These are phyloP conservation scores for Globodera ellingtonae DNA, from an alignment of 1,140 invertebrate species.

Conservation along the genomic window DNA sequence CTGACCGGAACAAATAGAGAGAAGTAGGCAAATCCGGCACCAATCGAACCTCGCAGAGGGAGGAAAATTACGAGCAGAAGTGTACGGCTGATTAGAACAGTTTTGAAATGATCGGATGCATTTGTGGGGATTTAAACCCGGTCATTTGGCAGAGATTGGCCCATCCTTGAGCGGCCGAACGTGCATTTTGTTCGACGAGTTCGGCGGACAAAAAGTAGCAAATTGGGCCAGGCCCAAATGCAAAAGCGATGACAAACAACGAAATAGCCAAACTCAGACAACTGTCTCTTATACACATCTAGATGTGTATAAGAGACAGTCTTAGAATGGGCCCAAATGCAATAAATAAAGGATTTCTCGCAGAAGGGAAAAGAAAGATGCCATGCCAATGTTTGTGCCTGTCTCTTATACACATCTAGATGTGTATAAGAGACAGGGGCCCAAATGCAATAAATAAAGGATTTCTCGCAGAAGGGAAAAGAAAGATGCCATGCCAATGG, in stretches of 20 bases:
- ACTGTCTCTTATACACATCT: no score
- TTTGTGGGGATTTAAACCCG: slow-evolving; percentile 8
- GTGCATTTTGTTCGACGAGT: slow-evolving; percentile 55
- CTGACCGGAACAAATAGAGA: slow-evolving; percentile 48
- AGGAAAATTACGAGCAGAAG: slow-evolving; percentile 50
- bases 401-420: no score
- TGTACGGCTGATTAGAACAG: slow-evolving; percentile 44
- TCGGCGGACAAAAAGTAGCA: slow-evolving; percentile 60
- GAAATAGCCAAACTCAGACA: slow-evolving; percentile 54
- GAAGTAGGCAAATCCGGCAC: slow-evolving; percentile 49
- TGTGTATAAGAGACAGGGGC: no score
- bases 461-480: no score
- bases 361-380: no score
- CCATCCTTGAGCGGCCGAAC: slow-evolving; percentile 59
- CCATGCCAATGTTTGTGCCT: neutral
- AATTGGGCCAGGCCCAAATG: slow-evolving; percentile 56
- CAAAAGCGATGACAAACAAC: slow-evolving; percentile 57
- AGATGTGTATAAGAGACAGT: no score
- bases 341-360: no score
- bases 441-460: no score
- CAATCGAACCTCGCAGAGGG: slow-evolving; percentile 52
- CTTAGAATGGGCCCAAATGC: neutral
- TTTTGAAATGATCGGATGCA: neutral
- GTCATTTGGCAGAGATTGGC: slow-evolving; percentile 57
- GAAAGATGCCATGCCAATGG: no score